Conservation (phyloP, 2,797 vertebrate species). For the Myripristis murdjan region DNA sequence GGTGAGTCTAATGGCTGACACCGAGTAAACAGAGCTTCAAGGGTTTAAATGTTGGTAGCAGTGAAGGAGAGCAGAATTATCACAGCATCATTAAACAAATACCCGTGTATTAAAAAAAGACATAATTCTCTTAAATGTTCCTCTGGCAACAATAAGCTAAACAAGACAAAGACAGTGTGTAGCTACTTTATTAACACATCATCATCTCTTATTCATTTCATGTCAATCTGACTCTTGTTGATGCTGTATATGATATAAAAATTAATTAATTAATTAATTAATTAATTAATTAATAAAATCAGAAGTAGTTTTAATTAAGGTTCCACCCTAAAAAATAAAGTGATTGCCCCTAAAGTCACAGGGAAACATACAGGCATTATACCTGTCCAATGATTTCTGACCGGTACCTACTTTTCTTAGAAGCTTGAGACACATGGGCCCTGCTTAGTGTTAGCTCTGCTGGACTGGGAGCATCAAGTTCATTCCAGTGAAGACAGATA, state of each 20-base stretch:
- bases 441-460: background rate
- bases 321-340: constrained; percentile 9
- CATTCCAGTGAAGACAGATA: constrained; percentile 16
- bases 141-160: background rate
- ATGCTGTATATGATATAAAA: background rate
- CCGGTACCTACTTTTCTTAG: background rate
- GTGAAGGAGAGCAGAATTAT: constrained; percentile 13
- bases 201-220: background rate
- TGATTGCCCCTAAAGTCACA: constrained; percentile 31
- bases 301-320: background rate
- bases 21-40: constrained; percentile 60
- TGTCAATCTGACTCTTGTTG: constrained; percentile 1
- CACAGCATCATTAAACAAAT: background rate
- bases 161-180: background rate
- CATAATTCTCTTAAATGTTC: background rate
- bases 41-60: constrained; percentile 22
- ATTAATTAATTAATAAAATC: no score
- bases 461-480: constrained; percentile 4
- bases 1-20: constrained; percentile 40
- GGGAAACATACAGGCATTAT: background rate
- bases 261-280: no score
- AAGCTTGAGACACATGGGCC: background rate
- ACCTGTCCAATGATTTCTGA: background rate
- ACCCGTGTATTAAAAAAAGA: background rate
- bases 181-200: background rate